A percentile compares a stretch with the other conserved stretches of the same genome.
These are phyloP conservation scores for Anastrepha ludens DNA, from an alignment of 1,140 invertebrate species.

Conservation along the genomic window DNA sequence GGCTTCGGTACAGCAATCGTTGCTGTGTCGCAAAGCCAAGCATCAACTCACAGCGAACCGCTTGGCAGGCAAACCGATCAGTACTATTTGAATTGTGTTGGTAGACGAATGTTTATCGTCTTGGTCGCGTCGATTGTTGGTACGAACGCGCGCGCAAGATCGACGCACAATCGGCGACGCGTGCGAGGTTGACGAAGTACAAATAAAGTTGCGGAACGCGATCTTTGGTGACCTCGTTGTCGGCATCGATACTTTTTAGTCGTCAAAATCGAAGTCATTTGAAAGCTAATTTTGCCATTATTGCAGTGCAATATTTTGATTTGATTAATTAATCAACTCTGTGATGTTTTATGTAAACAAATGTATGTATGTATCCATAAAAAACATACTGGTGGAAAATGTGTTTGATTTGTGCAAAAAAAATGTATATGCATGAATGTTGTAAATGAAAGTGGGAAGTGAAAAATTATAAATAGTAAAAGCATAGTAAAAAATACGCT, in stretches of 20 bases:
- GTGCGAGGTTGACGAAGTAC: background rate
- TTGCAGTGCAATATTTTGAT: background rate
- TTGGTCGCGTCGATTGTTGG: background rate
- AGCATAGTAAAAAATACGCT: too few species aligned
- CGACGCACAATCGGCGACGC: background rate
- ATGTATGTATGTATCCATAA: background rate
- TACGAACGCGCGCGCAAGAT: constrained; percentile 17
- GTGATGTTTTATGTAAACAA: constrained; percentile 18
- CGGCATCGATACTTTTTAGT: background rate
- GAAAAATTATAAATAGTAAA: background rate
- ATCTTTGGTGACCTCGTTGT: background rate
- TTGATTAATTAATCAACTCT: background rate
- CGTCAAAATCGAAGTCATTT: background rate
- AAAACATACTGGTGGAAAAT: background rate
- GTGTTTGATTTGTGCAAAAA: background rate
- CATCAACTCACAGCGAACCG: background rate
- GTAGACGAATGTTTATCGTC: background rate
- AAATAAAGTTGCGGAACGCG: background rate
- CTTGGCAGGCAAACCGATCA: background rate
- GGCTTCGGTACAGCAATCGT: background rate
- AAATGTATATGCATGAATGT: background rate
- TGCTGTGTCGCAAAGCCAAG: background rate
- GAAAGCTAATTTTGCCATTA: background rate
- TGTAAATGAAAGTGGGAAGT: background rate
- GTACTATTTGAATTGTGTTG: constrained; percentile 11